These are phyloP conservation scores for Notospermus geniculatus DNA, from an alignment of 1,140 invertebrate species.

Conservation along the genomic window DNA sequence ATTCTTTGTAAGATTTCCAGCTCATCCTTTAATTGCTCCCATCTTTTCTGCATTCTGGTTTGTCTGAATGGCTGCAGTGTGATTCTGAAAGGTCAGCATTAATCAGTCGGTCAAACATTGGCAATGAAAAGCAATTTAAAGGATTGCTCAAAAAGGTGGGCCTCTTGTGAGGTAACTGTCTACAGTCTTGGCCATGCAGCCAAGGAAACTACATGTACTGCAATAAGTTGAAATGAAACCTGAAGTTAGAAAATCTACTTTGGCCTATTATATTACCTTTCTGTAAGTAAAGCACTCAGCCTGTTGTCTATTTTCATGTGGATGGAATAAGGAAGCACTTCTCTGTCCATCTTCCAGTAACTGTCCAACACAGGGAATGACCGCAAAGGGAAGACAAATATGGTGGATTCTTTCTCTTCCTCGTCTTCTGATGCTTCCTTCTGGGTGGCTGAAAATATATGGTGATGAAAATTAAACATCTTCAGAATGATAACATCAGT, in stretches of 20 bases:
- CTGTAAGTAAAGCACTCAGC: slow-evolving; percentile 34
- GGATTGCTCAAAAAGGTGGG: too few relatives aligned
- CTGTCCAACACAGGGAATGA: slow-evolving; percentile 39
- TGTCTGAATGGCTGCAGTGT: slow-evolving; percentile 33
- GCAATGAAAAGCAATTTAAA: too few relatives aligned
- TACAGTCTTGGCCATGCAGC: too few relatives aligned
- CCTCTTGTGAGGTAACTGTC: too few relatives aligned
- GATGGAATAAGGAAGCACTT: slow-evolving; percentile 22
- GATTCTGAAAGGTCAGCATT: slow-evolving; percentile 22
- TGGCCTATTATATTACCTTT: too few relatives aligned
- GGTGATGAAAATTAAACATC: not conserved
- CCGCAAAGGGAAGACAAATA: slow-evolving; percentile 39
- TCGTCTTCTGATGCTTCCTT: slow-evolving; percentile 20
- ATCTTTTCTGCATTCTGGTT: slow-evolving; percentile 35
- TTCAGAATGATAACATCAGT: not conserved
- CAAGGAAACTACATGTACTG: too few relatives aligned
- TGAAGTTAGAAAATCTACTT: too few relatives aligned
- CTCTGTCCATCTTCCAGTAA: slow-evolving; percentile 31
- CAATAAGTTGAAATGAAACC: too few relatives aligned
- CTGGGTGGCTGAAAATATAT: slow-evolving; percentile 6
- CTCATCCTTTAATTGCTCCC: slow-evolving; percentile 36
- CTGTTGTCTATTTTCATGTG: slow-evolving; percentile 36
- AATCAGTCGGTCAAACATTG: too few relatives aligned
- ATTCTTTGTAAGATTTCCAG: slow-evolving; percentile 35
- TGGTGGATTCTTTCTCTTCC: slow-evolving; percentile 22